A percentile compares a stretch with the other conserved stretches of the same genome.
Evolutionary conservation across 2,797 vertebrate species (phyloP).

Genomic region (Karalla daura): DNA sequence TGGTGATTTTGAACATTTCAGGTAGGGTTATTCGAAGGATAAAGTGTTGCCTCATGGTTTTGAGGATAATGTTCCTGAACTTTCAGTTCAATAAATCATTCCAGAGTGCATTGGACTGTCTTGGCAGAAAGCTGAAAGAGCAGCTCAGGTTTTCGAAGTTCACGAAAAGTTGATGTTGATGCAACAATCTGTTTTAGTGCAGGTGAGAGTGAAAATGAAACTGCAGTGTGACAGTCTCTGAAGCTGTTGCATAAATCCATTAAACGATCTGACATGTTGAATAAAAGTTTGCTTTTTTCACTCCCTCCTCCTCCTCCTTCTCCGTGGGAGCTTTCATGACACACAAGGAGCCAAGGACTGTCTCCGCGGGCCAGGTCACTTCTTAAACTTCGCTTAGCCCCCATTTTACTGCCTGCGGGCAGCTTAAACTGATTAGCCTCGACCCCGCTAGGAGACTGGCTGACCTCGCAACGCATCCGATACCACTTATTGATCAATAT

Average conservation of each 20-base stretch:
- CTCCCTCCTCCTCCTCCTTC: conserved; percentile 14
- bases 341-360: conserved; percentile 39
- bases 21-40: not conserved
- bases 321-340: conserved; percentile 39
- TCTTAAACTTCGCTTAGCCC: conserved; percentile 78
- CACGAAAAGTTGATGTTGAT: not conserved
- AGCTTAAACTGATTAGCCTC: conserved; percentile 85
- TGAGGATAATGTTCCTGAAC: not conserved
- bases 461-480: conserved; percentile 78
- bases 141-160: not conserved
- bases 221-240: not conserved
- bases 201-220: conserved; percentile 7
- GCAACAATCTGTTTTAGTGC: not conserved
- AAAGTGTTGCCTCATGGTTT: not conserved
- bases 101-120: not conserved
- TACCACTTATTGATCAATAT: conserved; percentile 85
- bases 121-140: not conserved
- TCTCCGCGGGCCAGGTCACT: conserved; percentile 67
- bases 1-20: not conserved
- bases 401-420: conserved; percentile 69
- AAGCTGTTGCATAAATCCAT: conserved; percentile 12
- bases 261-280: conserved; percentile 29
- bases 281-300: conserved; percentile 27
- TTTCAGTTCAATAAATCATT: not conserved
- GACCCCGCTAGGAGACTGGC: conserved; percentile 65